Conservation (phyloP, 1,140 invertebrate genomes). For the Atta texana region DNA sequence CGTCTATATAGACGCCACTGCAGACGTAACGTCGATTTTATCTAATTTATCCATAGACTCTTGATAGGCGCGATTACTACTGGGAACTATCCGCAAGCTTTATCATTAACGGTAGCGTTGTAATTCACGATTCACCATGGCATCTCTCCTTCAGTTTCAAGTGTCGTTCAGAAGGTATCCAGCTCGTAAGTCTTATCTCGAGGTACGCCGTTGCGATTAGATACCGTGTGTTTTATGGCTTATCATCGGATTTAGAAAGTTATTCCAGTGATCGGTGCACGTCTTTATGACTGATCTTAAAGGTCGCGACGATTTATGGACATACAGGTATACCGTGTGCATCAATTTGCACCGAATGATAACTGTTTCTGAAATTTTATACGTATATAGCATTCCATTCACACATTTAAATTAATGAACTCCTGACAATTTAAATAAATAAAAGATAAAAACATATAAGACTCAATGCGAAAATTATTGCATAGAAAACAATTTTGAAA, state of each 20-base stretch:
- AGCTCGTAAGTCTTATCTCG: constrained; percentile 8
- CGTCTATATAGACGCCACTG: background rate
- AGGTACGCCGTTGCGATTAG: constrained; percentile 19
- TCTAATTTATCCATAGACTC: constrained; percentile 9
- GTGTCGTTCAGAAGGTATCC: background rate
- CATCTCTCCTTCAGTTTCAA: background rate
- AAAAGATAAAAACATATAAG: no score
- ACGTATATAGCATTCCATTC: background rate
- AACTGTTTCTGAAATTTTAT: background rate
- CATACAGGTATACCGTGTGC: background rate
- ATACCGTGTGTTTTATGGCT: constrained; percentile 5
- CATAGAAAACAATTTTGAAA: no score
- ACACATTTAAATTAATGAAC: background rate
- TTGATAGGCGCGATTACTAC: background rate
- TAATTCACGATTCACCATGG: constrained; percentile 8
- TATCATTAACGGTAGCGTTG: constrained; percentile 11
- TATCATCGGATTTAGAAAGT: constrained; percentile 38
- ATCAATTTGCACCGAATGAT: no score
- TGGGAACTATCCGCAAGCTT: background rate
- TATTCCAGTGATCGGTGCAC: background rate
- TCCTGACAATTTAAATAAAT: no score
- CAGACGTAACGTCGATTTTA: constrained; percentile 16
- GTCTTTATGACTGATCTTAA: constrained; percentile 5
- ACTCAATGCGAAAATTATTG: no score
- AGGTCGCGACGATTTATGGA: constrained; percentile 13